Base-by-base conservation (phyloP, 2,113 vertebrate species). In the Motacilla alba region DNA sequence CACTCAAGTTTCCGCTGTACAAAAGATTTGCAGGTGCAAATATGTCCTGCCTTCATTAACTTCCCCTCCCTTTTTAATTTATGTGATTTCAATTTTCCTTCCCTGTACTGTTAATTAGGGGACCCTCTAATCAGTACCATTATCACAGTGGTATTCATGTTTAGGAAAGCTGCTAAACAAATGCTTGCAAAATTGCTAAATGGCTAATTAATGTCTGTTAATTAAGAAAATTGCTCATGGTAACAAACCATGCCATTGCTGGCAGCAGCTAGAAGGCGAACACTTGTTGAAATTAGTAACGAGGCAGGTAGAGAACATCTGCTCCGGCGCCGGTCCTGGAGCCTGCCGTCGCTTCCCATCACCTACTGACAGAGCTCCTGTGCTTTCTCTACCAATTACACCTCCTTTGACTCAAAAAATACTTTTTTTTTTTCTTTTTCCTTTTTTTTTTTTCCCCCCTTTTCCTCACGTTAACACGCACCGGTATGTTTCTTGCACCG, bases 131-230 rank as follows among this genome's bases (percentile, higher is more conserved):
- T 99, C 98, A 98, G 98, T 98, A 98, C 98, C 98, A 99, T 99
- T 98, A 99, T 98, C 98, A 97, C 97, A 98, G 98, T 98, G 98
- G 98, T 98, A 98, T 98, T 98, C 97, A 98, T 98, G 98, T 99
- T 99, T 99, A 98, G 98, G 98, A 99, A 99, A 98, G 98, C 98
- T 99, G 98, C 98, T 98, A 98, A 98, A 98, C 98, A 99, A 99
- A 98, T 98, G 98, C 98, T 98, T 98, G 98, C 98, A 98, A 98
- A 98, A 99, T 99, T 99, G 98, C 98, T 98, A 98, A 98, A 98
- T 98, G 98, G 98, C 98, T 99, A 99, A 99, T 99, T 99, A 99
- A 98, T 98, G 98, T 98, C 98, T 99, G 98, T 99, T 99, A 99
- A 99, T 99, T 99, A 98, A 98, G 98, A 98, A 98, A 98, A 99